These are phyloP conservation scores for Esox lucius DNA, from an alignment of 2,797 vertebrate species.

Conservation along the genomic window DNA sequence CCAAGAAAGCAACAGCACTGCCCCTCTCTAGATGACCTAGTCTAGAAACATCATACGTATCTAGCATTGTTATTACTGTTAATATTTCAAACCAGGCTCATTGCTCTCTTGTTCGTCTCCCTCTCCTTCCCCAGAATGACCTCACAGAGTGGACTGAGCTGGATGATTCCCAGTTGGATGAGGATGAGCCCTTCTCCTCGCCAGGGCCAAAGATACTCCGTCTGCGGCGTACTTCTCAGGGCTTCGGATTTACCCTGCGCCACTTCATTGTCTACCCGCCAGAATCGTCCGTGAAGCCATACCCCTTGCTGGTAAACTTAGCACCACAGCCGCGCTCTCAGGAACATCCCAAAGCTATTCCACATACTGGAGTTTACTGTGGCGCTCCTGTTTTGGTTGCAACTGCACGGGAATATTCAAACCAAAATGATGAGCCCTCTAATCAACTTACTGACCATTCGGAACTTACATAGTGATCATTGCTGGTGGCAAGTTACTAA, in stretches of 20 bases:
- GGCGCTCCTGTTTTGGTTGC: background rate
- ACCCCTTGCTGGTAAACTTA: slow-evolving; percentile 81
- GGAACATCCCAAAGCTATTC: background rate
- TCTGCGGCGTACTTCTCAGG: slow-evolving; percentile 86
- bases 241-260: slow-evolving; percentile 96
- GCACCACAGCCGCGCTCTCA: background rate
- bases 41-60: background rate
- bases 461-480: background rate
- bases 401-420: background rate
- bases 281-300: slow-evolving; percentile 87
- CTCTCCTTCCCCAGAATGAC: slow-evolving; percentile 53
- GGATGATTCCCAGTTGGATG: slow-evolving; percentile 69
- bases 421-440: background rate
- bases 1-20: too few species aligned
- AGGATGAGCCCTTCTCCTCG: slow-evolving; percentile 93
- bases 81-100: background rate
- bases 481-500: background rate
- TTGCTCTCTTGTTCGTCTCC: background rate
- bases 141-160: slow-evolving; percentile 80
- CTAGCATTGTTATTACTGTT: background rate
- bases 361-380: background rate
- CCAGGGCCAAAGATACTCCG: slow-evolving; percentile 89
- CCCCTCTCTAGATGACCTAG: background rate
- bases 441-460: background rate
- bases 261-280: slow-evolving; percentile 99